Base-by-base conservation (phyloP, 1,140 invertebrate species). In the Trissolcus basalis region DNA sequence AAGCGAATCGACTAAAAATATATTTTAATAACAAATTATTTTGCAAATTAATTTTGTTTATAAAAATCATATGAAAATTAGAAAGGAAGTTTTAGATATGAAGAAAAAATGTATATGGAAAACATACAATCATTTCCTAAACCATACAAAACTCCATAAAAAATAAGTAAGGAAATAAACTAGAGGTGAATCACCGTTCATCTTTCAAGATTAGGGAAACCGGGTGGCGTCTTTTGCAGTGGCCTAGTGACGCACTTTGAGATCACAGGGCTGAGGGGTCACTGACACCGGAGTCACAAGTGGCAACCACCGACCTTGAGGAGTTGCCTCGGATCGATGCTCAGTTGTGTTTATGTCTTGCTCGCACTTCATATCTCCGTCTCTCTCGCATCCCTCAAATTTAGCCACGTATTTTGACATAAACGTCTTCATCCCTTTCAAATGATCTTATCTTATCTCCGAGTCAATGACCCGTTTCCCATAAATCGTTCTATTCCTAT, bases 211-310 rank as follows among this genome's bases (percentile, higher is more conserved):
- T 70, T 78, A 56, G 70, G 68, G 53, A 68, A 71, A 59, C 68
- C 54, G 45, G 59, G 59, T 60, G 70, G 55, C 76, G 13, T 54
- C 70, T 47, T 61, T 60, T 39, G 70, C 55, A 64, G 49, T 83
- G 85, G 78, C 83, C 82, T 82, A 85, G 80, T 88, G 84, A 81
- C 86, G 86, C 81, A 87, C 82, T 84, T 84, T 74, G 77, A 63
- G 77, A 68, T 81, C 78, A 49, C 58, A 80, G 84, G 85, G 81
- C 83, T 80, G 82, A 76, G 82, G 81, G 87, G 84, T 86, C 83
- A 83, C 86, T 87, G 86, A 86, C 87, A 84, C 36, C 83, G 70
- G 50, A 33, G 48, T 56, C 35, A 73, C 78, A 47, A 59, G 68
- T 65, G 48, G 69, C 59, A 79, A 81, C 54, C 77, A 78, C 68